Base-by-base conservation (phyloP, 2,888 invertebrate genomes). In the Bedellia somnulentella region DNA sequence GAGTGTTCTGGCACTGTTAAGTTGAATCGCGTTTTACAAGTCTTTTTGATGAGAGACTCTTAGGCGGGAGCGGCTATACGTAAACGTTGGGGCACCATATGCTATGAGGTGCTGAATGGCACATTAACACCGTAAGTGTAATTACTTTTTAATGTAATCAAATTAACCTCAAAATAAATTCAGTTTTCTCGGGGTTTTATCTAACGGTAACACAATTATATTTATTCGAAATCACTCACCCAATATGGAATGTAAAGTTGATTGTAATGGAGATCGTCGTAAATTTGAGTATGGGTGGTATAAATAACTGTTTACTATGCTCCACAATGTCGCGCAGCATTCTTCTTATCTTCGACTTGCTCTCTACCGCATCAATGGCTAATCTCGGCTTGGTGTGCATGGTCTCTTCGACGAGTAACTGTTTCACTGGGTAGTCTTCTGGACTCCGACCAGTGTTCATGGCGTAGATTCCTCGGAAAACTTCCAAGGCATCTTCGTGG, bases 181-280 rank as follows among this genome's bases (percentile, higher is more conserved):
- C n/a, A n/a, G n/a, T n/a, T n/a, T n/a, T n/a, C n/a, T n/a, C n/a
- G n/a, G n/a, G n/a, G n/a, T n/a, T n/a, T n/a, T n/a, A n/a, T n/a
- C n/a, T n/a, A n/a, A n/a, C n/a, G n/a, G n/a, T n/a, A n/a, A n/a
- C n/a, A n/a, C n/a, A n/a, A n/a, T n/a, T n/a, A n/a, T n/a, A n/a
- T n/a, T n/a, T n/a, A n/a, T n/a, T n/a, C n/a, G n/a, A n/a, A n/a
- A n/a, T n/a, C n/a, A n/a, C 78, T 76, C 51, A 86, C 83, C 91
- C 94, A 63, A 93, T 93, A 67, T 93, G 92, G 70, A 94, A 91
- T 42, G 93, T 91, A 56, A 93, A 92, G 57, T 93, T 93, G 52
- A 94, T 92, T 36, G 87, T 84, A 45, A 93, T 87, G 36, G 92
- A 91, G 56, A 92, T 87, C 44, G 84, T 46, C 24, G 91, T 91